These are phyloP conservation scores for Ctenomys sociabilis DNA, from an alignment of 2,113 vertebrate genomes.

Conservation along the genomic window DNA sequence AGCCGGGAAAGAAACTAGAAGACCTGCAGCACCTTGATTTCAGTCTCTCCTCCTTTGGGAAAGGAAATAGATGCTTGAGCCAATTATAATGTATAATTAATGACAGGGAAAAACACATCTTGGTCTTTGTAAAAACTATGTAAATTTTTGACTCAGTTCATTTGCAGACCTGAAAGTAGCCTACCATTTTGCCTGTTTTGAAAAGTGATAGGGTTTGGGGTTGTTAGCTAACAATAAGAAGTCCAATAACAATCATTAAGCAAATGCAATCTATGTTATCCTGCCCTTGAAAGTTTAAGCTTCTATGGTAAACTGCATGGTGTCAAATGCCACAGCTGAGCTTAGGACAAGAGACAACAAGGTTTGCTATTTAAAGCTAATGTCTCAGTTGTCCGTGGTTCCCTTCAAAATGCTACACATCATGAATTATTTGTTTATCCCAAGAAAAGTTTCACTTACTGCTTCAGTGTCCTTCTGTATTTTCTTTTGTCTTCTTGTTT, in stretches of 20 bases:
- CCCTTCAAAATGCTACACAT: neutral
- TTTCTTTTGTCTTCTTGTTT: neutral
- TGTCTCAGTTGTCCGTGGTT: neutral
- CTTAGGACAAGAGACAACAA: neutral
- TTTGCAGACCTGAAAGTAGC: neutral
- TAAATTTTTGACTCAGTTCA: neutral
- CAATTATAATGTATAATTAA: slow-evolving; percentile 54
- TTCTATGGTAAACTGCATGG: neutral
- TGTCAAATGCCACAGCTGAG: neutral
- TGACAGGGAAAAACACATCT: neutral
- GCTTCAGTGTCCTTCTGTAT: neutral
- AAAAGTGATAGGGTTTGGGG: neutral
- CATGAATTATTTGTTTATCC: neutral
- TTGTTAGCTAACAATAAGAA: neutral
- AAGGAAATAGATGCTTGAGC: slow-evolving; percentile 14
- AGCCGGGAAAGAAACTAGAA: neutral
- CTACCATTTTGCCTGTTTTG: neutral
- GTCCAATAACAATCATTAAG: neutral
- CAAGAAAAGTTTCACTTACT: neutral
- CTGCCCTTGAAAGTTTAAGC: neutral
- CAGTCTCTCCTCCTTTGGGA: neutral
- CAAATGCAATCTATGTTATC: neutral
- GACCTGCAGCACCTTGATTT: slow-evolving; percentile 18
- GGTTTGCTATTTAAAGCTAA: neutral
- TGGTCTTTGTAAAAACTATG: neutral